phyloP scores from a whole-genome alignment of 2,797 vertebrate species.

The Microhierax caerulescens region DNA sequence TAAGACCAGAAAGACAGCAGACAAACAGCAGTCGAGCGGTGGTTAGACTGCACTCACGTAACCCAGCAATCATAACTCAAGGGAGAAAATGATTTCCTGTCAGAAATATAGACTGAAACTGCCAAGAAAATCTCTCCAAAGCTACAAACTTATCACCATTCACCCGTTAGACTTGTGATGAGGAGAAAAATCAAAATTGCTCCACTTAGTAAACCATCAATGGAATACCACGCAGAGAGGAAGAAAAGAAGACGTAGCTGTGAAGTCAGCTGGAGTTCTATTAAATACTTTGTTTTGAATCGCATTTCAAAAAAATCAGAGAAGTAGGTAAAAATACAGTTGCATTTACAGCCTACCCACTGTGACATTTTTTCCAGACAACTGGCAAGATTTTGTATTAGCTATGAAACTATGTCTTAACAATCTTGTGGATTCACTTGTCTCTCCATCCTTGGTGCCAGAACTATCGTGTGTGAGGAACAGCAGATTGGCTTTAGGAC shows the following conservation, averaged over 20 bases:
- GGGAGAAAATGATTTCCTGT: constrained; percentile 61
- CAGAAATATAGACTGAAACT: constrained; percentile 59
- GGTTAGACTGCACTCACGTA: constrained; percentile 55
- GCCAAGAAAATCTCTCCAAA: constrained; percentile 55
- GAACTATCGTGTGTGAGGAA: not conserved
- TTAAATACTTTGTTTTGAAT: constrained; percentile 2
- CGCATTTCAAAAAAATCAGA: not conserved
- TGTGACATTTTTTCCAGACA: constrained; percentile 15
- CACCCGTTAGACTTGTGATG: constrained; percentile 20
- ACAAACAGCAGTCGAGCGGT: constrained; percentile 38
- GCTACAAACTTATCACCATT: constrained; percentile 59
- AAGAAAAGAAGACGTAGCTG: not conserved
- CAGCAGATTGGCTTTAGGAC: not conserved
- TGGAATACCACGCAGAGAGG: not conserved
- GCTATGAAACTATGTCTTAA: not conserved
- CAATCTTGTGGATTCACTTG: not conserved
- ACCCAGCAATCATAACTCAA: constrained; percentile 62
- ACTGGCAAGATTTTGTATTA: not conserved
- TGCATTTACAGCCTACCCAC: not conserved
- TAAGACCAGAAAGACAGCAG: constrained; percentile 41
- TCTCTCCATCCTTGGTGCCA: not conserved
- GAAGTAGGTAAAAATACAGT: constrained; percentile 7
- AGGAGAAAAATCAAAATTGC: constrained; percentile 31
- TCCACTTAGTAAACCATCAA: not conserved
- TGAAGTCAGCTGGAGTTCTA: not conserved